These are phyloP conservation scores for Boulengeromyrus knoepffleri DNA, from an alignment of 2,113 vertebrate genomes.

Conservation along the genomic window DNA sequence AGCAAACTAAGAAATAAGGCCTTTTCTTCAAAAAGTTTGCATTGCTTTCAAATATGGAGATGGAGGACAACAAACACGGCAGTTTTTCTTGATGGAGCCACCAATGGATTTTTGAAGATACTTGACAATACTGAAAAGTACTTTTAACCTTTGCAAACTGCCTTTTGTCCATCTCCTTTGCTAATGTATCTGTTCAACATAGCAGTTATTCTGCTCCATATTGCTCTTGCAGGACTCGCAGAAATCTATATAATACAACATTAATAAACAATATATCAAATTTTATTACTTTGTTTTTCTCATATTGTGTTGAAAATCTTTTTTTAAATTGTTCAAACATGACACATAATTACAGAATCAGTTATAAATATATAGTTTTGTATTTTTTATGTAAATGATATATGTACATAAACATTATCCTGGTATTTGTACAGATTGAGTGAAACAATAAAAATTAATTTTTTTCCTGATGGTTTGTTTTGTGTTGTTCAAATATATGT, in stretches of 20 bases:
- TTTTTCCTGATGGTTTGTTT: constrained; percentile 61
- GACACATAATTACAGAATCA: constrained; percentile 97
- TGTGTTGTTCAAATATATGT: constrained; percentile 14
- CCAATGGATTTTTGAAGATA: constrained; percentile 47
- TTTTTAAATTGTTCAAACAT: constrained; percentile 84
- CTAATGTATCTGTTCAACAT: not conserved
- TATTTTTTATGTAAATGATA: constrained; percentile 99
- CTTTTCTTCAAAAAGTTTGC: constrained; percentile 17
- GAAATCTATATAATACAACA: constrained; percentile 44
- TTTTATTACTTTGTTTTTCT: constrained; percentile 69
- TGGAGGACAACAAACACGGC: constrained; percentile 25
- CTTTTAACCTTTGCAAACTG: constrained; percentile 52
- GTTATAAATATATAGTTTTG: constrained; percentile 99
- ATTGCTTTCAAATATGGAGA: constrained; percentile 8
- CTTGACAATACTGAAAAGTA: constrained; percentile 53
- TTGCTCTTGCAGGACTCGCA: constrained; percentile 50
- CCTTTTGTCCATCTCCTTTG: not conserved
- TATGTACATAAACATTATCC: constrained; percentile 99
- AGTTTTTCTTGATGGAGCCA: constrained; percentile 40
- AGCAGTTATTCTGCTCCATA: constrained; percentile 41
- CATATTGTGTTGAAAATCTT: constrained; percentile 68
- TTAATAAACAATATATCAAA: constrained; percentile 68
- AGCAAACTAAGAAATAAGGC: constrained; percentile 41
- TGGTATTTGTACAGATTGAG: constrained; percentile 99
- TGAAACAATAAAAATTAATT: constrained; percentile 81